phyloP scores from a whole-genome alignment of 2,888 invertebrate genomes.

The Cylindroiulus punctatus region DNA sequence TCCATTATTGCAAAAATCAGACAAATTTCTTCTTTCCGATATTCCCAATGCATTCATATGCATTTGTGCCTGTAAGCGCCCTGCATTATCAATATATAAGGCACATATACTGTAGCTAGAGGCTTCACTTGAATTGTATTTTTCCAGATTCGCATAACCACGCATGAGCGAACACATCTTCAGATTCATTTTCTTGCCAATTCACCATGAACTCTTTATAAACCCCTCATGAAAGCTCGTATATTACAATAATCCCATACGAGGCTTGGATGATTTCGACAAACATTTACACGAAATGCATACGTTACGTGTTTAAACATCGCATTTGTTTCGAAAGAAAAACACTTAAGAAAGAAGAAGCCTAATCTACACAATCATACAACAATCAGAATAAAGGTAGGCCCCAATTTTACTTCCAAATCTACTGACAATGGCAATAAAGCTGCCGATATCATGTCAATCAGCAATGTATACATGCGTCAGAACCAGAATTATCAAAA shows the following conservation, averaged over 20 bases:
- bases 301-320: neutral
- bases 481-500: too few species aligned
- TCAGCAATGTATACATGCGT: too few species aligned
- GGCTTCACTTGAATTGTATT: neutral
- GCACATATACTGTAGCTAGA: neutral
- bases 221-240: neutral
- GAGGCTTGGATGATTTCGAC: neutral
- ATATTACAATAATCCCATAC: neutral
- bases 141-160: neutral
- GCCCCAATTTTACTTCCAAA: too few species aligned
- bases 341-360: neutral
- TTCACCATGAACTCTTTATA: slow-evolving; percentile 18
- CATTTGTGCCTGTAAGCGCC: neutral
- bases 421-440: too few species aligned
- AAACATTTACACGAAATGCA: neutral
- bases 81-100: neutral
- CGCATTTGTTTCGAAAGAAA: neutral
- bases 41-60: neutral
- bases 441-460: too few species aligned
- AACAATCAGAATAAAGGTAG: neutral
- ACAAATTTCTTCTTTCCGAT: too few species aligned
- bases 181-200: slow-evolving; percentile 39
- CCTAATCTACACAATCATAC: neutral
- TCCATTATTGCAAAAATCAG: too few species aligned
- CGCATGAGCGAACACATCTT: slow-evolving; percentile 5